Conservation (phyloP, 1,140 invertebrate genomes). For the Anthonomus grandis region DNA sequence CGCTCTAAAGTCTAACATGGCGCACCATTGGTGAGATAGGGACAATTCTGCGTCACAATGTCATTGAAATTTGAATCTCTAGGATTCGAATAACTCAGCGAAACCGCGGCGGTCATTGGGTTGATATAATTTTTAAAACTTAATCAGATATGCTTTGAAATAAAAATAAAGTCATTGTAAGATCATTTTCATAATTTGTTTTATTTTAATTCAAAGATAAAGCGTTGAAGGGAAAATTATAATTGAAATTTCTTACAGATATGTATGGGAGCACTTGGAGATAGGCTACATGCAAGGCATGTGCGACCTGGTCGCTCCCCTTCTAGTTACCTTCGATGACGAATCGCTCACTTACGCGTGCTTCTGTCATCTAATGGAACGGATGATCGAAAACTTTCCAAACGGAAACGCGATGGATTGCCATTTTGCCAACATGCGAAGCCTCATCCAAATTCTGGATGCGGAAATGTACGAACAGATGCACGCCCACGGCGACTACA, state of each 20-base stretch:
- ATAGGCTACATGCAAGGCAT: slow-evolving; percentile 90
- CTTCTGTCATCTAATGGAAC: slow-evolving; percentile 85
- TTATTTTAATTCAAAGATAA: background rate
- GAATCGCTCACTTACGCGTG: slow-evolving; percentile 89
- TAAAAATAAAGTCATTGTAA: too few relatives aligned
- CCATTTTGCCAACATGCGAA: slow-evolving; percentile 93
- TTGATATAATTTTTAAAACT: too few relatives aligned
- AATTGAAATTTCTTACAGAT: slow-evolving; percentile 52
- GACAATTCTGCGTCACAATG: too few relatives aligned
- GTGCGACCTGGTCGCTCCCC: slow-evolving; percentile 91
- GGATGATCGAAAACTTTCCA: slow-evolving; percentile 90
- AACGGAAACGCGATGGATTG: slow-evolving; percentile 91
- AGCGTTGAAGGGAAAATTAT: background rate
- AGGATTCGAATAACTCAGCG: too few relatives aligned
- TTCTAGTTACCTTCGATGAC: slow-evolving; percentile 89
- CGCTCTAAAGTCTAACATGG: too few relatives aligned
- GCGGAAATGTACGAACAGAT: slow-evolving; percentile 91
- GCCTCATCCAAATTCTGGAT: slow-evolving; percentile 83
- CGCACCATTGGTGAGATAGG: too few relatives aligned
- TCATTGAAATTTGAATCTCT: too few relatives aligned
- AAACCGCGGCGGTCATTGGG: too few relatives aligned
- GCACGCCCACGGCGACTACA: slow-evolving; percentile 92
- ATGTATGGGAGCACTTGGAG: slow-evolving; percentile 92
- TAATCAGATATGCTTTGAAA: too few relatives aligned
- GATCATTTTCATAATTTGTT: too few relatives aligned